A percentile compares a stretch with the other conserved stretches of the same genome.
Evolutionary conservation across 1,140 invertebrate species (phyloP).

Genomic region (Rhynchophorus ferrugineus): DNA sequence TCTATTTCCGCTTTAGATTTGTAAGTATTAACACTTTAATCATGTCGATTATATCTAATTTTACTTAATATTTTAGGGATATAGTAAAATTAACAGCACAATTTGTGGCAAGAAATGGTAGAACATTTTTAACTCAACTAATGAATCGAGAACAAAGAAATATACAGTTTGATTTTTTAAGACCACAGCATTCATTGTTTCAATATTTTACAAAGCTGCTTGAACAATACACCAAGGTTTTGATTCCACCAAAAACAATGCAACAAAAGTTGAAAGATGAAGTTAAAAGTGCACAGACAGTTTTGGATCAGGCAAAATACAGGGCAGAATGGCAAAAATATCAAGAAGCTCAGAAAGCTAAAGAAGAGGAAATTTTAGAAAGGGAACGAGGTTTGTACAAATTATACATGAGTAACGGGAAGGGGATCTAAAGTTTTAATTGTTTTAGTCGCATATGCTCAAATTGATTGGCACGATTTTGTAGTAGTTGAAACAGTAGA

Average conservation of each 20-base stretch:
- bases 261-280: constrained; percentile 74
- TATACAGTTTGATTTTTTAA: constrained; percentile 97
- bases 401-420: neutral
- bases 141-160: constrained; percentile 98
- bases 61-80: constrained; percentile 82
- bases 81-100: constrained; percentile 97
- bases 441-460: constrained; percentile 80
- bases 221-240: constrained; percentile 95
- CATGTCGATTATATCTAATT: too few species aligned
- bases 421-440: constrained; percentile 1
- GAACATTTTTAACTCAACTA: constrained; percentile 94
- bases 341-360: constrained; percentile 82
- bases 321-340: constrained; percentile 94
- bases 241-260: constrained; percentile 91
- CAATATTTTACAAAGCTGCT: constrained; percentile 97
- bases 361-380: constrained; percentile 92
- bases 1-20: constrained; percentile 98
- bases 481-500: constrained; percentile 99
- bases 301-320: constrained; percentile 88
- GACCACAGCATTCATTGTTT: constrained; percentile 97
- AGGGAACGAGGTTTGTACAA: constrained; percentile 66
- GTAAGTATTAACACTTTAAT: constrained; percentile 48
- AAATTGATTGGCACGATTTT: constrained; percentile 99
- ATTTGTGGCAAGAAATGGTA: constrained; percentile 96
- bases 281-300: constrained; percentile 60